Percentiles rank a stretch among this genome's conserved stretches.
Conservation (phyloP, 2,888 invertebrate genomes). For the Xestia sexstrigata region DNA sequence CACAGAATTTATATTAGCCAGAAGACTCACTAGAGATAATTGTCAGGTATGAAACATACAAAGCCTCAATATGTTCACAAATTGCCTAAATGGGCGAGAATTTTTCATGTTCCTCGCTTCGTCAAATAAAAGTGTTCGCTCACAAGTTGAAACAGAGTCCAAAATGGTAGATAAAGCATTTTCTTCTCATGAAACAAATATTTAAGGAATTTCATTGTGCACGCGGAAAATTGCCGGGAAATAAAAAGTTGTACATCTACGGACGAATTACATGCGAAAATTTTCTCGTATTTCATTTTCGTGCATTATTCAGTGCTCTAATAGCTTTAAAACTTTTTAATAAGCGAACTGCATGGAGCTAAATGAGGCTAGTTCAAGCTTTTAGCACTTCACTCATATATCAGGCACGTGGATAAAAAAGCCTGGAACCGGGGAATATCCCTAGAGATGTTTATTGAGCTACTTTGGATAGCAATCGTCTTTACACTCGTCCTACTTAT, state of each 20-base stretch:
- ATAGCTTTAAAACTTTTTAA: slow-evolving; percentile 60
- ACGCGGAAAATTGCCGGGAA: slow-evolving; percentile 57
- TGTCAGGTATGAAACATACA: slow-evolving; percentile 56
- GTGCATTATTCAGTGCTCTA: slow-evolving; percentile 45
- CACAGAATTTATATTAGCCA: slow-evolving; percentile 27
- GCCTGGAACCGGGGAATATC: slow-evolving; percentile 26
- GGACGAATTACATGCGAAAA: slow-evolving; percentile 55
- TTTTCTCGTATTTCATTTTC: slow-evolving; percentile 49
- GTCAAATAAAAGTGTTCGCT: slow-evolving; percentile 47
- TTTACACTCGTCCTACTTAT: slow-evolving; percentile 24
- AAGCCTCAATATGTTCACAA: slow-evolving; percentile 62
- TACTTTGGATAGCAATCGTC: slow-evolving; percentile 41
- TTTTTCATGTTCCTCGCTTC: slow-evolving; percentile 46
- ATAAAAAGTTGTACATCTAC: slow-evolving; percentile 62
- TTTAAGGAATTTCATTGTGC: slow-evolving; percentile 61
- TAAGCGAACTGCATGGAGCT: slow-evolving; percentile 47
- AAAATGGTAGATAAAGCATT: slow-evolving; percentile 40
- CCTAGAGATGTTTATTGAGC: slow-evolving; percentile 31
- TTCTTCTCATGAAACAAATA: slow-evolving; percentile 48
- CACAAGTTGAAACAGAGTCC: slow-evolving; percentile 50
- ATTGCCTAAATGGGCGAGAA: slow-evolving; percentile 53
- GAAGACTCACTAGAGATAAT: slow-evolving; percentile 55
- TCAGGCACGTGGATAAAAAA: slow-evolving; percentile 24
- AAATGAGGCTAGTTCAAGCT: slow-evolving; percentile 46
- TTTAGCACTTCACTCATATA: slow-evolving; percentile 34